These are phyloP conservation scores for Drosophila watanabei DNA, from an alignment of 1,140 invertebrate species.

Conservation along the genomic window DNA sequence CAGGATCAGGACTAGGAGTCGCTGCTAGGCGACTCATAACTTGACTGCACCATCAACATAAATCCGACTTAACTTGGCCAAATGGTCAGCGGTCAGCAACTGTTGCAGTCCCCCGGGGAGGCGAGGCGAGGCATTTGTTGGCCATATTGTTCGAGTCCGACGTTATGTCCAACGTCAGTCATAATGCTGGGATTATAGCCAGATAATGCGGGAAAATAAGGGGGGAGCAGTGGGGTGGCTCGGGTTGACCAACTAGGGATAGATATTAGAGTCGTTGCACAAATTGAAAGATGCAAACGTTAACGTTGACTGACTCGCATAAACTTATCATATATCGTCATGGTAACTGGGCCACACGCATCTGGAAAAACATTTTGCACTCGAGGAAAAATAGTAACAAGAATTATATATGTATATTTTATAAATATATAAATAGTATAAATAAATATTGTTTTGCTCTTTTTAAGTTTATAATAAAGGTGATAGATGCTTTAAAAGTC, in stretches of 20 bases:
- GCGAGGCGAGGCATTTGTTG: conserved; percentile 1
- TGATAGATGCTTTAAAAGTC: too few relatives aligned
- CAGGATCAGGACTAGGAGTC: conserved; percentile 8
- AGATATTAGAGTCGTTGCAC: conserved; percentile 32
- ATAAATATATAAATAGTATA: not conserved
- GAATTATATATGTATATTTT: too few relatives aligned
- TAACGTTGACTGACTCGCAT: conserved; percentile 30
- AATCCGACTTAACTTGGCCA: conserved; percentile 73
- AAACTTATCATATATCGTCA: conserved; percentile 35
- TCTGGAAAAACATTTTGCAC: not conserved
- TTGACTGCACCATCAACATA: conserved; percentile 67
- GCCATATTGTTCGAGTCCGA: conserved; percentile 30
- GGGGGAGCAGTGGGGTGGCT: too few relatives aligned
- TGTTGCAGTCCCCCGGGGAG: not conserved
- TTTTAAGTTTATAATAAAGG: too few relatives aligned
- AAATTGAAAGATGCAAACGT: conserved; percentile 37
- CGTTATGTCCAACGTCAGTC: conserved; percentile 47
- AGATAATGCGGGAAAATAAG: conserved; percentile 1
- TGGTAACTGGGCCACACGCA: conserved; percentile 10
- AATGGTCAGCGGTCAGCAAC: conserved; percentile 19
- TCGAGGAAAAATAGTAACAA: not conserved
- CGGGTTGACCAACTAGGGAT: not conserved
- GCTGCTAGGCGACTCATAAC: conserved; percentile 17
- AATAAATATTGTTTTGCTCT: not conserved
- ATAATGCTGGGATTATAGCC: conserved; percentile 34